Percentiles rank a stretch among this genome's conserved stretches.
These are phyloP conservation scores for Ophion obscuratus DNA, from an alignment of 2,888 invertebrate species.

Conservation along the genomic window DNA sequence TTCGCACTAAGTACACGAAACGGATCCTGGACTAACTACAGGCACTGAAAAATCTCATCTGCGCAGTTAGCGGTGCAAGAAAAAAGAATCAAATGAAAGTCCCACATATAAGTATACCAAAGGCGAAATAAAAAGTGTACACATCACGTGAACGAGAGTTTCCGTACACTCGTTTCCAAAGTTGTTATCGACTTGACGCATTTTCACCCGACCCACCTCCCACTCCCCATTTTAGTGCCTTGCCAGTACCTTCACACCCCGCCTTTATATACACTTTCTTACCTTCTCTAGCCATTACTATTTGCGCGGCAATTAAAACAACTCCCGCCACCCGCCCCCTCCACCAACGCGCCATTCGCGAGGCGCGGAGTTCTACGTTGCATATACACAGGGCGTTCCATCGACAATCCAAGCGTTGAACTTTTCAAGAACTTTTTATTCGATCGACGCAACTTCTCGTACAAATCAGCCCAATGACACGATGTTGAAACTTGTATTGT, in stretches of 20 bases:
- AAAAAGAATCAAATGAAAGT: neutral
- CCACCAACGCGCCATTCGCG: neutral
- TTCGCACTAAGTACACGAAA: slow-evolving; percentile 44
- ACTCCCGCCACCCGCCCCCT: neutral
- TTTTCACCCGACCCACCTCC: slow-evolving; percentile 39
- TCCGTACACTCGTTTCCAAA: slow-evolving; percentile 53
- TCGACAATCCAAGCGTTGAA: too few species aligned
- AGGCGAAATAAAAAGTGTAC: slow-evolving; percentile 9
- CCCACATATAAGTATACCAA: neutral
- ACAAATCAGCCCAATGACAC: too few species aligned
- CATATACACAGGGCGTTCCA: too few species aligned
- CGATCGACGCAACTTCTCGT: too few species aligned
- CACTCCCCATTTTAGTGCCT: slow-evolving; percentile 19
- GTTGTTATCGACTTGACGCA: slow-evolving; percentile 67
- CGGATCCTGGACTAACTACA: slow-evolving; percentile 48
- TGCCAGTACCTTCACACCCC: slow-evolving; percentile 19
- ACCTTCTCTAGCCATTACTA: slow-evolving; percentile 57
- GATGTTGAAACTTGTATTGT: too few species aligned
- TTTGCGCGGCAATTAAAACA: slow-evolving; percentile 66
- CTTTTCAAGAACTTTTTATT: too few species aligned
- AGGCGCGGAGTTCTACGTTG: too few species aligned
- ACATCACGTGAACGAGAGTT: slow-evolving; percentile 19
- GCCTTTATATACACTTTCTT: slow-evolving; percentile 27
- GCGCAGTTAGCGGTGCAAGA: neutral
- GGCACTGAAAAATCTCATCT: slow-evolving; percentile 41